phyloP scores from a whole-genome alignment of 2,888 invertebrate genomes.

The Drosophila acutilabella region DNA sequence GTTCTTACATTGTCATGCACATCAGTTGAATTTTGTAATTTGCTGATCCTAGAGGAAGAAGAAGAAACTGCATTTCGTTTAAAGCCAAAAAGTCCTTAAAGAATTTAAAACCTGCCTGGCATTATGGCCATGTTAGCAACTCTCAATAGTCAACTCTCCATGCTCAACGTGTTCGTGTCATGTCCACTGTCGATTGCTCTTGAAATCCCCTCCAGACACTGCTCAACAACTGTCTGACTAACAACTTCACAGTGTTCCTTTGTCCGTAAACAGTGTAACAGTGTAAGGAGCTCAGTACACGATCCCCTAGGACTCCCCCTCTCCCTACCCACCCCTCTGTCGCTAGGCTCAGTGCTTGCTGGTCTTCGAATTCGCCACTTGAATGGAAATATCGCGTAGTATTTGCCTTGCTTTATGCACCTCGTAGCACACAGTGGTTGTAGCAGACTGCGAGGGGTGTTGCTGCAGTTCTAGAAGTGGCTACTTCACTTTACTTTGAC shows the following conservation, averaged over 20 bases:
- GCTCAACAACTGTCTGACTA: conserved; percentile 71
- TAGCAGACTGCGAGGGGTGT: background rate
- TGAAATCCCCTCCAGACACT: conserved; percentile 47
- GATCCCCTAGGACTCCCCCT: conserved; percentile 20
- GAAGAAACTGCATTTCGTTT: conserved; percentile 1
- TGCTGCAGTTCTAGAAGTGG: conserved; percentile 34
- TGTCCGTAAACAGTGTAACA: conserved; percentile 71
- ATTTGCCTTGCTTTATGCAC: conserved; percentile 62
- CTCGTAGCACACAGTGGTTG: conserved; percentile 45
- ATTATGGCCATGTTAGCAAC: conserved; percentile 16
- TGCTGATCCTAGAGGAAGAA: conserved; percentile 10
- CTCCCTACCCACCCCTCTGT: conserved; percentile 5
- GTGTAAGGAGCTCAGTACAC: conserved; percentile 42
- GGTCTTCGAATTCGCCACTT: conserved; percentile 26
- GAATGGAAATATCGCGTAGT: conserved; percentile 69
- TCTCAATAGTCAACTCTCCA: conserved; percentile 35
- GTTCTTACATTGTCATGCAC: conserved; percentile 32
- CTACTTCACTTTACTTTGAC: conserved; percentile 52
- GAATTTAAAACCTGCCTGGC: conserved; percentile 1
- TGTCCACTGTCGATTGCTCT: conserved; percentile 45
- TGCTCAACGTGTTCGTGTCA: conserved; percentile 43
- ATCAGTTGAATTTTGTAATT: background rate
- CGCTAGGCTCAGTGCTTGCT: background rate
- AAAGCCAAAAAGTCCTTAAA: background rate
- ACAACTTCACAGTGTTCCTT: conserved; percentile 72